Base-by-base conservation (phyloP, 2,113 vertebrate genomes). In the Synchiropus splendidus region DNA sequence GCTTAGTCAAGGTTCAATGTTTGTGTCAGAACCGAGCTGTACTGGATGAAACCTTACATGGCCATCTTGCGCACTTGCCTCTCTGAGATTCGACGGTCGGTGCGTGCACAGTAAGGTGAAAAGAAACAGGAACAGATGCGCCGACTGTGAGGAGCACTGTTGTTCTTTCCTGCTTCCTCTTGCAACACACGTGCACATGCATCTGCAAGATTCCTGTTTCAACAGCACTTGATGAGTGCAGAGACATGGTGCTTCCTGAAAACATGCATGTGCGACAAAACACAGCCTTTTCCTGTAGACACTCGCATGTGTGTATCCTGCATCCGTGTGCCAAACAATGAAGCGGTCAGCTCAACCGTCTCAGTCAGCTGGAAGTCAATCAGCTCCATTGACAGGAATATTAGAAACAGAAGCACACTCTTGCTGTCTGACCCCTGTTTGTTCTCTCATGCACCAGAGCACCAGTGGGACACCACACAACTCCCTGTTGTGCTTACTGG, bases 41-140 rank as follows among this genome's bases (percentile, higher is more conserved):
- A n/a, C 54, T 48, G 57, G 63, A 51, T 31, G 50, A 60, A 54
- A 51, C 70, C 72, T 72, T 74, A 79, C 65, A 81, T 68, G 79
- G 72, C 56, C 64, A 69, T 68, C 44, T 60, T 51, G 9, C 53
- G 32, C 48, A 41, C 51, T 42, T 5, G 4, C 21, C 21, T 27
- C 4, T 4, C 36, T 30, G 36, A 49, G 55, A 18, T 37, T 50
- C 36, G 35, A 51, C 45, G 18, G 16, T 35, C 10, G 36, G 14
- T 37, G 34, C 52, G 39, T 52, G 36, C 72, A 51, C 75, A 60
- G 54, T 21, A 67, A 74, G 63, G 70, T 78, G 67, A 76, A 55
- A 68, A 67, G 72, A 80, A 78, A 65, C 74, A 61, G 74, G 64
- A 68, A 63, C 9, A 39, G 48, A 46, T 66, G 63, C 40, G 31